Evolutionary conservation across 2,113 vertebrate species (phyloP).

Genomic region (Malaclemys terrapin): DNA sequence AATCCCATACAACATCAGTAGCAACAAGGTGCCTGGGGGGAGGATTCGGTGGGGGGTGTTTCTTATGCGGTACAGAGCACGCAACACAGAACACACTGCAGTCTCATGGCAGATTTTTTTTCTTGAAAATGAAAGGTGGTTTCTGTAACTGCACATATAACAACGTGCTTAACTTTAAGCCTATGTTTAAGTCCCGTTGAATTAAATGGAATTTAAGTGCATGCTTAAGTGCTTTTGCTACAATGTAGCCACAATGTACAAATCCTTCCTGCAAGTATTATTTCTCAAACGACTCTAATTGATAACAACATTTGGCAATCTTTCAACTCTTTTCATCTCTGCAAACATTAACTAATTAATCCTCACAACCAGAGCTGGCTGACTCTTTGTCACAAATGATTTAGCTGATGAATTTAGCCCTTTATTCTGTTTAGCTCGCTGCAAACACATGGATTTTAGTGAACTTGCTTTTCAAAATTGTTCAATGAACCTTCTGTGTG

Average conservation of each 20-base stretch:
- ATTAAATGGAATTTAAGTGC: fast-evolving
- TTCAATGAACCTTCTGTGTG: background rate
- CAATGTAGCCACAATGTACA: fast-evolving
- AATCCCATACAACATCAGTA: background rate
- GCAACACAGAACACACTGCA: background rate
- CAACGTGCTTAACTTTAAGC: background rate
- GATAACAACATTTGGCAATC: background rate
- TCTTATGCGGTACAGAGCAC: background rate
- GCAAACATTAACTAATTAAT: background rate
- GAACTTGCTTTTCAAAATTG: background rate
- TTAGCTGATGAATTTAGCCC: fast-evolving
- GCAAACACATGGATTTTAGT: fast-evolving
- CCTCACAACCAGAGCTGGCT: background rate
- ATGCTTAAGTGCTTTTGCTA: fast-evolving
- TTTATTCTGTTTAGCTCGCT: background rate
- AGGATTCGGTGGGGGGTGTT: background rate
- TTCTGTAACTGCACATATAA: background rate
- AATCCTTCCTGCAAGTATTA: fast-evolving
- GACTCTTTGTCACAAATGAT: fast-evolving
- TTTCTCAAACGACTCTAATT: background rate
- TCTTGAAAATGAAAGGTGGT: background rate
- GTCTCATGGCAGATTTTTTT: background rate
- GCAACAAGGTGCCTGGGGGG: background rate
- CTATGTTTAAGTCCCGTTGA: background rate
- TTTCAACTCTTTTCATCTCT: background rate